Conservation (phyloP, 2,113 vertebrate genomes). For the Columbina picui region DNA sequence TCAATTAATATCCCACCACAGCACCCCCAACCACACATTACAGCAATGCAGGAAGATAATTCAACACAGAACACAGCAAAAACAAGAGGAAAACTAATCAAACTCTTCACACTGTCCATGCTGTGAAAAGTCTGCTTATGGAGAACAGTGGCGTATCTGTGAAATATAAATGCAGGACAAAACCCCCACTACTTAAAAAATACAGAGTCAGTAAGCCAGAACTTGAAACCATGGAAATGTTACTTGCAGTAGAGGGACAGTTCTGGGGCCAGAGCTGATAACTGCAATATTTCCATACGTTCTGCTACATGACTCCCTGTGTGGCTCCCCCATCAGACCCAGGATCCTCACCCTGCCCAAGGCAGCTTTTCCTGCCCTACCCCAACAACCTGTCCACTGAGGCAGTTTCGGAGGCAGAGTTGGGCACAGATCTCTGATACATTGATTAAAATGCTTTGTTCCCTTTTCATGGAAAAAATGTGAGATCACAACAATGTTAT, state of each 20-base stretch:
- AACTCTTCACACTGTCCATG: neutral
- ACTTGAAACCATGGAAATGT: neutral
- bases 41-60: neutral
- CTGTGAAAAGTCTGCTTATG: neutral
- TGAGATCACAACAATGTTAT: rapidly evolving
- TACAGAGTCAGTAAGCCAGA: neutral
- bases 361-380: neutral
- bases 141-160: neutral
- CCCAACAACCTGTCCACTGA: rapidly evolving
- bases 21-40: neutral
- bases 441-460: neutral
- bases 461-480: neutral
- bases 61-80: neutral
- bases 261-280: neutral
- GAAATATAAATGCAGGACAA: neutral
- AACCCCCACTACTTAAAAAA: neutral
- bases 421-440: neutral
- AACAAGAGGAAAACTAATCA: neutral
- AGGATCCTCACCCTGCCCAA: neutral
- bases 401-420: neutral
- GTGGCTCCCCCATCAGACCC: neutral
- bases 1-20: neutral
- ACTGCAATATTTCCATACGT: neutral
- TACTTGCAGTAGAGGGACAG: neutral
- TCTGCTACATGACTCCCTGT: neutral